Percentiles rank a stretch among this genome's conserved stretches.
These are phyloP conservation scores for Enteromius afrohamiltoni DNA, from an alignment of 2,797 vertebrate genomes.

Conservation along the genomic window DNA sequence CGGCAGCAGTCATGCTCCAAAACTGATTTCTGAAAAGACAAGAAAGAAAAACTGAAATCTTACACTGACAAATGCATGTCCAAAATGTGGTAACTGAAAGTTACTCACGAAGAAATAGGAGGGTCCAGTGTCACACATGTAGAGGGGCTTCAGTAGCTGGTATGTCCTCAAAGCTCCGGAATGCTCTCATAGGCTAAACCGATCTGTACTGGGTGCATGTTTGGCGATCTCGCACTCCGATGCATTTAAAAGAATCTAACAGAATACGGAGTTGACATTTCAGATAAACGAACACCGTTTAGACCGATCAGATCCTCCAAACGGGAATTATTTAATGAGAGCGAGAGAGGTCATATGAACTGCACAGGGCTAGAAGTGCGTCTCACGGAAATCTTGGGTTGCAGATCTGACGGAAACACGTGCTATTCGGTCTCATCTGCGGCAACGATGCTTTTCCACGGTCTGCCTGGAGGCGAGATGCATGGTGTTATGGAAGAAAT, in stretches of 20 bases:
- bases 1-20: conserved; percentile 44
- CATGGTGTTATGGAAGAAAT: conserved; percentile 98
- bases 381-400: conserved; percentile 84
- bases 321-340: conserved; percentile 18
- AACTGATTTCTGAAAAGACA: conserved; percentile 53
- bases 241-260: conserved; percentile 29
- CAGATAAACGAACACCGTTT: conserved; percentile 27
- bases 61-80: conserved; percentile 54
- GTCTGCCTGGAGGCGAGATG: conserved; percentile 95
- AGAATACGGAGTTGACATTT: conserved; percentile 15
- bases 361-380: conserved; percentile 77
- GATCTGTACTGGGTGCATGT: conserved; percentile 9
- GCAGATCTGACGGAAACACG: conserved; percentile 82
- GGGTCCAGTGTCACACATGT: conserved; percentile 63
- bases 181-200: conserved; percentile 54
- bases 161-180: conserved; percentile 67
- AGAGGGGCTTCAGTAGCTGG: conserved; percentile 67
- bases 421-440: conserved; percentile 82
- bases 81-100: conserved; percentile 66
- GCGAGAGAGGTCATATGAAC: conserved; percentile 56
- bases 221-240: conserved; percentile 18
- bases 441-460: conserved; percentile 97
- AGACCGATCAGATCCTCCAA: conserved; percentile 8
- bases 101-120: conserved; percentile 64
- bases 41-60: conserved; percentile 43